A percentile compares a stretch with the other conserved stretches of the same genome.
These are phyloP conservation scores for Zalophus californianus DNA, from an alignment of 2,797 vertebrate genomes.

Conservation along the genomic window DNA sequence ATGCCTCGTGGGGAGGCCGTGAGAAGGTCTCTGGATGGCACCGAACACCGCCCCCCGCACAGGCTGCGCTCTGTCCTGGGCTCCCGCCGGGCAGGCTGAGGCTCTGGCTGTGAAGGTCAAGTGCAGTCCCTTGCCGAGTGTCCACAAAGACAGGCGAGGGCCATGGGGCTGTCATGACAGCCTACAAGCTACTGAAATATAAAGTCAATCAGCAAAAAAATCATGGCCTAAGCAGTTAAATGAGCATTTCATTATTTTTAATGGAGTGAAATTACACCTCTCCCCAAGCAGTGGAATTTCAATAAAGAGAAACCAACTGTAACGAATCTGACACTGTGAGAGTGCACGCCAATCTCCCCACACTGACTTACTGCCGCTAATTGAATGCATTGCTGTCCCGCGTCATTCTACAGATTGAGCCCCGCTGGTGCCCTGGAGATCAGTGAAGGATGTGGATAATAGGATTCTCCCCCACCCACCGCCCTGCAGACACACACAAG, in stretches of 20 bases:
- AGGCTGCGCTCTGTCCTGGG: too few relatives aligned
- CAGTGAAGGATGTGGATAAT: constrained; percentile 78
- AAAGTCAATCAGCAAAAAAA: constrained; percentile 78
- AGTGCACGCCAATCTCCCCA: constrained; percentile 75
- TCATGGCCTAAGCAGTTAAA: constrained; percentile 76
- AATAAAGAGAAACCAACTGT: constrained; percentile 79
- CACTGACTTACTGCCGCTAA: constrained; percentile 80
- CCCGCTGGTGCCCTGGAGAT: constrained; percentile 59
- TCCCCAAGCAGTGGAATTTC: constrained; percentile 74
- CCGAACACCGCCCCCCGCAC: not conserved
- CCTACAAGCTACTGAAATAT: constrained; percentile 76
- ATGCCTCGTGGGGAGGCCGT: too few relatives aligned
- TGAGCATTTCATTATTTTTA: constrained; percentile 84
- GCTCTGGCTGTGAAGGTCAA: not conserved
- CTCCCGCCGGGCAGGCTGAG: not conserved
- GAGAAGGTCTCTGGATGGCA: not conserved
- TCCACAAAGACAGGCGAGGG: not conserved
- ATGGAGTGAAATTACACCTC: constrained; percentile 79
- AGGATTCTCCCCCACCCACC: constrained; percentile 69
- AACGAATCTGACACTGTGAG: constrained; percentile 80
- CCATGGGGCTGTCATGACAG: not conserved
- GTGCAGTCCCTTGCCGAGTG: not conserved
- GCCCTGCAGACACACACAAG: constrained; percentile 12
- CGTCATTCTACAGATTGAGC: constrained; percentile 81
- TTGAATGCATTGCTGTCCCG: constrained; percentile 78